Evolutionary conservation across 1,140 invertebrate genomes (phyloP), one percentile per base, ranked within the genome.

Genomic region (Arion vulgaris): DNA sequence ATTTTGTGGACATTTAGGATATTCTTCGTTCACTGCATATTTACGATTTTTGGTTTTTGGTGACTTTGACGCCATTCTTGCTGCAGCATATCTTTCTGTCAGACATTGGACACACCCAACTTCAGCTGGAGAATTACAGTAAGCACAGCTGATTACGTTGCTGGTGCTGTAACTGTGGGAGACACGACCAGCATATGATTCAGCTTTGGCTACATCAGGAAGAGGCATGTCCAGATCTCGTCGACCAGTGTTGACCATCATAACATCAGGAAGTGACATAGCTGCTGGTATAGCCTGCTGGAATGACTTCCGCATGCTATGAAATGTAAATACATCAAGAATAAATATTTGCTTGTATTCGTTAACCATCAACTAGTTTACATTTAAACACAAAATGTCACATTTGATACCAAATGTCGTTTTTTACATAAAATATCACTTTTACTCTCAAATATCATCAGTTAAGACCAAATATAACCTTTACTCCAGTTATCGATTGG

Each of bases 241-340:
- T 53, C 57, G 76, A 23, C 57, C 76, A 4, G 76, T 78, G 53
- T 78, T 68, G 53, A 78, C 34, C 76, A 66, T 78, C 76, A 78
- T 41, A 9, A 41, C 26, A 41, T 41, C 41, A 2, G 78, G 39
- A 32, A 41, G 38, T 0, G 78, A 45, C 57, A 66, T 66, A 2
- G 76, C 76, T 1, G 32, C 76, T 38, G 76, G 76, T 32, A 78
- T 78, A 28, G 76, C 76, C 13, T 41, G 53, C 36, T 78, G 76
- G 34, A 78, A 19, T 53, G 76, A 78, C 57, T 78, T 78, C 11
- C 76, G 32, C 76, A 78, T 0, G n/a, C 76, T 78, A 34, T 4
- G 32, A 28, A 53, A 1, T 11, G 75, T 57, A 36, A 39, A n/a
- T n/a, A n/a, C n/a, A n/a, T n/a, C n/a, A n/a, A n/a, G n/a, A n/a